These are phyloP conservation scores for Silurus lanzhouensis DNA, from an alignment of 2,797 vertebrate species.

Conservation along the genomic window DNA sequence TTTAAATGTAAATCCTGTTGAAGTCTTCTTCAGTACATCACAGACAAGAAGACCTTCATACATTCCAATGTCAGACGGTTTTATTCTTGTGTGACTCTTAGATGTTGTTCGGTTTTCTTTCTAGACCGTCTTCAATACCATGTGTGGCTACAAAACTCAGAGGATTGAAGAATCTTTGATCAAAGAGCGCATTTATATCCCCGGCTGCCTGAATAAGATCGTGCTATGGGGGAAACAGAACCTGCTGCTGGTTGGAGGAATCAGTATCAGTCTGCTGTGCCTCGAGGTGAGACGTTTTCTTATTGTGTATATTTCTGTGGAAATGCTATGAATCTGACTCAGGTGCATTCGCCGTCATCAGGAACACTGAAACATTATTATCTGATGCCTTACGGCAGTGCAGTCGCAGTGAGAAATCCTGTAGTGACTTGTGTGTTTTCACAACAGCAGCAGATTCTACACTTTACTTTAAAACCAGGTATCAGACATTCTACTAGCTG, in stretches of 20 bases:
- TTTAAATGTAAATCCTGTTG: background rate
- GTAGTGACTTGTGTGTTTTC: conserved; percentile 9
- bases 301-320: background rate
- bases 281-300: conserved; percentile 58
- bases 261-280: conserved; percentile 71
- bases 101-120: conserved; percentile 18
- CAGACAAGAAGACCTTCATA: background rate
- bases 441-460: background rate
- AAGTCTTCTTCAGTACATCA: background rate
- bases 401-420: background rate
- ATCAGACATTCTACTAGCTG: background rate
- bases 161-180: conserved; percentile 44
- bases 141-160: conserved; percentile 83
- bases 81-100: background rate
- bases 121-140: conserved; percentile 80
- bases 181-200: conserved; percentile 60
- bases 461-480: background rate
- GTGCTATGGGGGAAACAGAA: conserved; percentile 73
- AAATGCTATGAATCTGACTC: background rate
- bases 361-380: background rate
- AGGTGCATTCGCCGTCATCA: too few relatives aligned
- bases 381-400: background rate
- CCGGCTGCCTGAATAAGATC: conserved; percentile 78
- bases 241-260: conserved; percentile 73
- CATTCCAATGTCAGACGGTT: background rate